Evolutionary conservation across 2,888 invertebrate species (phyloP), one percentile per base, ranked within the genome.

Genomic region (Conistra vaccinii): DNA sequence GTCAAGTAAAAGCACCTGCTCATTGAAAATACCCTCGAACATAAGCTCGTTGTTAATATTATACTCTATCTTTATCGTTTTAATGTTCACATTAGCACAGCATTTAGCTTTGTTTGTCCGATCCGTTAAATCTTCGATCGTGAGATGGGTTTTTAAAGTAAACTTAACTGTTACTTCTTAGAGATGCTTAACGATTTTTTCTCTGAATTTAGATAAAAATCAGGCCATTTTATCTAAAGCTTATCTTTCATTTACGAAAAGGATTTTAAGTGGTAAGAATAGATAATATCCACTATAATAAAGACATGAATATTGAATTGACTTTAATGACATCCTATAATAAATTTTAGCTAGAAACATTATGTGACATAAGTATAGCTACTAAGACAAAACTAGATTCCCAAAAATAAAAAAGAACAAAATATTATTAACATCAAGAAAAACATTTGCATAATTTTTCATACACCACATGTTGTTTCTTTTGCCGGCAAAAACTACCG

Each of bases 1-100:
- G 66, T 78, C 87, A 89, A 87, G 86, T 88, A 84, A 83, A 85
- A 80, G 84, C 91, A 91, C 90, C 91, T 91, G 91, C 80, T 71
- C 70, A 66, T 61, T 39, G 48, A 10, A 69, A 42, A 69, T 2
- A 60, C 71, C 70, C 70, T 74, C 69, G 48, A 75, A 45, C 42
- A 3, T 63, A 53, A 20, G 14, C 39, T 62, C 4, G 58, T 60
- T 48, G 58, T 60, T 48, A 48, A 83, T 45, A 62, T 69, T 69
- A 32, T 5, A 76, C 77, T 35, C 29, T 83, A 74, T 35, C 0
- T 0, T 10, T 1, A 51, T 23, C 17, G 4, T 17, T 5, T 35
- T 42, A 80, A 66, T 48, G 77, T 69, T 68, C n/a, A 80, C 63
- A 84, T 78, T 76, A 53, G 35, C 35, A 20, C 26, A 51, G 53